Evolutionary conservation across 2,113 vertebrate genomes (phyloP).

Genomic region (Ifrita kowaldi): DNA sequence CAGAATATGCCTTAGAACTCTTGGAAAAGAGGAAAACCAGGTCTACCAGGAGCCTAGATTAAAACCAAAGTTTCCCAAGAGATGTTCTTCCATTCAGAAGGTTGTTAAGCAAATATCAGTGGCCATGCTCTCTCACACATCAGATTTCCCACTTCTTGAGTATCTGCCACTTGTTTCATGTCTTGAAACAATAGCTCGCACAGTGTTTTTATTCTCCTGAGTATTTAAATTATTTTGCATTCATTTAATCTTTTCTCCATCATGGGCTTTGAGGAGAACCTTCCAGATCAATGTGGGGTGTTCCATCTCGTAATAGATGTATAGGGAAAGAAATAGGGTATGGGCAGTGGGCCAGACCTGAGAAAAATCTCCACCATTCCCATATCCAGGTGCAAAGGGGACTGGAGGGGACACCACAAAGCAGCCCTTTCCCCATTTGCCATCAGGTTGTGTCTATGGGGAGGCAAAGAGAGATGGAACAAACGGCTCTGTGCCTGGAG

Average conservation of each 20-base stretch:
- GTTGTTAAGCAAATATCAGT: neutral
- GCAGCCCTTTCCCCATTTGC: neutral
- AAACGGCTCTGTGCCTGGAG: neutral
- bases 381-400: neutral
- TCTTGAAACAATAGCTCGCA: neutral
- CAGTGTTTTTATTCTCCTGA: neutral
- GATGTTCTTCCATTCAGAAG: neutral
- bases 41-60: neutral
- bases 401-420: neutral
- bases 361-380: neutral
- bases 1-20: neutral
- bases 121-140: neutral
- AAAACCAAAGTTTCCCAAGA: neutral
- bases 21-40: neutral
- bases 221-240: neutral
- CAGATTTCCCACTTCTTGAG: neutral
- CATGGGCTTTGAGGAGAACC: neutral
- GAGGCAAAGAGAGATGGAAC: neutral
- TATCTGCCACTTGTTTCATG: neutral
- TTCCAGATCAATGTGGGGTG: neutral
- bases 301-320: neutral
- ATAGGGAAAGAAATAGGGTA: rapidly evolving
- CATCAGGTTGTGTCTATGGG: neutral
- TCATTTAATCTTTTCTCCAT: neutral
- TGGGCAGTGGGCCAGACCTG: neutral